Conservation (phyloP, 2,888 invertebrate species). For the Blastobasis adustella region DNA sequence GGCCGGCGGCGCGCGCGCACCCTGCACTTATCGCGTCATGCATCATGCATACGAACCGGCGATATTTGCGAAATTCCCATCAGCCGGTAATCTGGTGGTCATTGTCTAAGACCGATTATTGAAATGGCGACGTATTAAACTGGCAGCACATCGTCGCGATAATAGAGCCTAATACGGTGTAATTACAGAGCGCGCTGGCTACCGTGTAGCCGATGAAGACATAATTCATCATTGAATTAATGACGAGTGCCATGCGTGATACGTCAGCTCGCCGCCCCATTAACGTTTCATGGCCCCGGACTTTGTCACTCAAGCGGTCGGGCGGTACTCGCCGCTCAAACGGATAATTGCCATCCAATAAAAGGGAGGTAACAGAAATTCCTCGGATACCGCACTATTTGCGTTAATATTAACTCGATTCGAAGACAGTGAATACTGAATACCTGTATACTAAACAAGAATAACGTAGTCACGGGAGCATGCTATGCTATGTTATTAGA, state of each 20-base stretch:
- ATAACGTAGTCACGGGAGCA: background rate
- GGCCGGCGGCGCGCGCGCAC: slow-evolving; percentile 16
- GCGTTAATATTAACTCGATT: no score
- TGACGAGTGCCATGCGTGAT: slow-evolving; percentile 40
- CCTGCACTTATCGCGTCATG: slow-evolving; percentile 32
- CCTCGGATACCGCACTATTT: no score
- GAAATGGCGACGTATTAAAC: slow-evolving; percentile 54
- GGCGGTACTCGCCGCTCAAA: no score
- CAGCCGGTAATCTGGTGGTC: slow-evolving; percentile 29
- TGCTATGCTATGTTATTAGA: background rate
- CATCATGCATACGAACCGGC: slow-evolving; percentile 32
- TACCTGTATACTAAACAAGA: no score
- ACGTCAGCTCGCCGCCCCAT: slow-evolving; percentile 29
- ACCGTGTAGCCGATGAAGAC: slow-evolving; percentile 53
- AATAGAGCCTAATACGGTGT: slow-evolving; percentile 57
- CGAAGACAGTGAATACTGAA: no score
- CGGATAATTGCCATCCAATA: no score
- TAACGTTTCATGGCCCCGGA: no score
- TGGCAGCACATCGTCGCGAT: slow-evolving; percentile 52
- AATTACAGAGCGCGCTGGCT: slow-evolving; percentile 51
- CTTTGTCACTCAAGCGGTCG: no score
- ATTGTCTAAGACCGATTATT: slow-evolving; percentile 59
- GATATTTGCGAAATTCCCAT: slow-evolving; percentile 41
- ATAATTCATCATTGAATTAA: slow-evolving; percentile 53
- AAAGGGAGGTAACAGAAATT: no score